These are phyloP conservation scores for Echinarachnius parma DNA, from an alignment of 53 echinoderm and acorn worm genomes.

Conservation along the genomic window DNA sequence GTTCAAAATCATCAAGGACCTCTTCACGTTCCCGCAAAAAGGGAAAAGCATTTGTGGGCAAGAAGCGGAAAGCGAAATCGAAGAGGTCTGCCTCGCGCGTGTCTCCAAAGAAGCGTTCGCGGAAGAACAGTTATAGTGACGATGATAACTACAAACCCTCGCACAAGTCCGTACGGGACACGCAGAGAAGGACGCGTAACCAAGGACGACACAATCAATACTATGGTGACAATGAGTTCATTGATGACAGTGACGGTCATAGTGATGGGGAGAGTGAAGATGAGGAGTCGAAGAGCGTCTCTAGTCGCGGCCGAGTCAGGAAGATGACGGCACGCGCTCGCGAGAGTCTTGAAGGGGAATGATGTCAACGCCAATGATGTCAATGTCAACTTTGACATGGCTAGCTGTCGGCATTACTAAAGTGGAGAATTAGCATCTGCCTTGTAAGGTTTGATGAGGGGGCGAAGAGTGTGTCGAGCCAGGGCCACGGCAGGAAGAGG, in stretches of 20 bases:
- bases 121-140: conserved; percentile 2
- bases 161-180: background rate
- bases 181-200: conserved; percentile 21
- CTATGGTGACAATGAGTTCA: conserved; percentile 32
- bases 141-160: conserved; percentile 25
- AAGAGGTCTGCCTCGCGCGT: background rate
- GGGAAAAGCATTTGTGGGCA: background rate
- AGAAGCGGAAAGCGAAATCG: conserved; percentile 30
- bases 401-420: too few species aligned
- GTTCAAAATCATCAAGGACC: background rate
- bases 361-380: too few species aligned
- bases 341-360: conserved; percentile 9
- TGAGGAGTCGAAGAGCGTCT: conserved; percentile 22
- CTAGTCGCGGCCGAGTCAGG: conserved; percentile 37
- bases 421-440: too few species aligned
- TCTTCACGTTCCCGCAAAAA: background rate
- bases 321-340: conserved; percentile 34
- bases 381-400: too few species aligned
- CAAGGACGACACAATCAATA: conserved; percentile 37
- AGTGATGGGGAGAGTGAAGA: conserved; percentile 7
- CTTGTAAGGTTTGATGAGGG: too few species aligned
- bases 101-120: background rate
- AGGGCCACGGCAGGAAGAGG: too few species aligned
- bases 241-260: conserved; percentile 2
- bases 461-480: too few species aligned